A percentile compares a stretch with the other conserved stretches of the same genome.
These are phyloP conservation scores for Lasioglossum leucozonium DNA, from an alignment of 2,888 invertebrate genomes.

Conservation along the genomic window DNA sequence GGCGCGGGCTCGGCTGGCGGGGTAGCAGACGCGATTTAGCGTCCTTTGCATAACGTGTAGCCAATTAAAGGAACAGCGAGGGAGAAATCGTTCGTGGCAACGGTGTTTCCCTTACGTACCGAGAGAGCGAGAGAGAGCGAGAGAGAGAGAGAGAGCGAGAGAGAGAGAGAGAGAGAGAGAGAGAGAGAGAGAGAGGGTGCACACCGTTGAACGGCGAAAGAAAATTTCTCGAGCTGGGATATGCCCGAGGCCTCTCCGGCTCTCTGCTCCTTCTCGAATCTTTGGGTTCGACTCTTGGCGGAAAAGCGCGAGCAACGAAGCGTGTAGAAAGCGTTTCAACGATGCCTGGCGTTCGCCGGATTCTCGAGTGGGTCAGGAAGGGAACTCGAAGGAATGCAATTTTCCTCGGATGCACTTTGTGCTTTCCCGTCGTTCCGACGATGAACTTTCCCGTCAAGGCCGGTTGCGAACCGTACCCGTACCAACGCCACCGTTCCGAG, in stretches of 20 bases:
- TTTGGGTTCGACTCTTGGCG: conserved; percentile 63
- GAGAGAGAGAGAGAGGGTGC: no score
- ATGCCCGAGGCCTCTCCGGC: conserved; percentile 13
- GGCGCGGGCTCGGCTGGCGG: not conserved
- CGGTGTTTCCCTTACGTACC: not conserved
- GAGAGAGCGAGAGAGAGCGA: not conserved
- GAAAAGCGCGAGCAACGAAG: conserved; percentile 68
- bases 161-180: no score
- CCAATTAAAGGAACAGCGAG: conserved; percentile 8
- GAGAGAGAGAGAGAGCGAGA: no score
- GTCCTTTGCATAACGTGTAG: not conserved
- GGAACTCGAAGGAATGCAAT: conserved; percentile 74
- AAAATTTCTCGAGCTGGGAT: conserved; percentile 38
- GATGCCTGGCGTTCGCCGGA: conserved; percentile 69
- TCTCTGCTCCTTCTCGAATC: conserved; percentile 39
- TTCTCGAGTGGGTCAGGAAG: conserved; percentile 66
- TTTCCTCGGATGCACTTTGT: conserved; percentile 72
- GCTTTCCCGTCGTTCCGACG: conserved; percentile 57
- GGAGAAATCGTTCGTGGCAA: not conserved
- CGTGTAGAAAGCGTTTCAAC: conserved; percentile 69
- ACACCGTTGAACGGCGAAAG: not conserved
- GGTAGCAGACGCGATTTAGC: not conserved
- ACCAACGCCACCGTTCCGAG: not conserved
- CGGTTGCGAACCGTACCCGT: conserved; percentile 40
- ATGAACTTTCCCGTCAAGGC: conserved; percentile 67